Evolutionary conservation across 2,797 vertebrate genomes (phyloP), one percentile per base, ranked within the genome.

Genomic region (Gambelia wislizenii): DNA sequence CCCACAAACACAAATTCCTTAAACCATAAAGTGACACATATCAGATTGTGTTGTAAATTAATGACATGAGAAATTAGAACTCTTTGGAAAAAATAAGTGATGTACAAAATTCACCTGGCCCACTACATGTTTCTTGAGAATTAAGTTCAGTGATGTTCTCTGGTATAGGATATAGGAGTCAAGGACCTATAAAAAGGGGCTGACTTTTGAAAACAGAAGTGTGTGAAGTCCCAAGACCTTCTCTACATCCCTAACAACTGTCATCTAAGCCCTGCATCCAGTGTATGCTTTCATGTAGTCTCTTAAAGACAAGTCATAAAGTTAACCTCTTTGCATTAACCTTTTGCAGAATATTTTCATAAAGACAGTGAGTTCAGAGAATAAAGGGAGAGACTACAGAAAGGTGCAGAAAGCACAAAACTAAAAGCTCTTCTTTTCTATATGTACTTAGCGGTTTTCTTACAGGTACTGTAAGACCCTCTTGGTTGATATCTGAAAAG

Each of bases 401-500:
- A n/a, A 88, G 90, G 25, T 0, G 87, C 69, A 91, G 86, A 25
- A 81, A 0, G 0, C 18, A 81, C 70, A 86, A 77, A 12, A 22
- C 72, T 18, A 52, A 1, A 39, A 90, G 30, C 0, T 79, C 91
- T 86, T 92, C 89, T 84, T 3, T 79, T 56, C 52, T 56, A 20
- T 89, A 54, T 81, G 16, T 87, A 74, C 67, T 56, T 94, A 86
- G 91, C 88, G 70, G 72, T 86, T 56, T 91, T 89, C 85, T 8
- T 67, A 79, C 18, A 13, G 7, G 6, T 79, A 87, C 54, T 76
- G 87, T 91, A 87, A 33, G 83, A 91, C 88, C 27, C 74, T 18
- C 10, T 52, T 89, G 91, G 44, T 89, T 93, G 92, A 87, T 33
- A 86, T 87, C 84, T 89, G 74, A 91, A 91, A 83, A 91, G 75